Base-by-base conservation (phyloP, 2,113 vertebrate species). In the Tenebrosternarchus preto region DNA sequence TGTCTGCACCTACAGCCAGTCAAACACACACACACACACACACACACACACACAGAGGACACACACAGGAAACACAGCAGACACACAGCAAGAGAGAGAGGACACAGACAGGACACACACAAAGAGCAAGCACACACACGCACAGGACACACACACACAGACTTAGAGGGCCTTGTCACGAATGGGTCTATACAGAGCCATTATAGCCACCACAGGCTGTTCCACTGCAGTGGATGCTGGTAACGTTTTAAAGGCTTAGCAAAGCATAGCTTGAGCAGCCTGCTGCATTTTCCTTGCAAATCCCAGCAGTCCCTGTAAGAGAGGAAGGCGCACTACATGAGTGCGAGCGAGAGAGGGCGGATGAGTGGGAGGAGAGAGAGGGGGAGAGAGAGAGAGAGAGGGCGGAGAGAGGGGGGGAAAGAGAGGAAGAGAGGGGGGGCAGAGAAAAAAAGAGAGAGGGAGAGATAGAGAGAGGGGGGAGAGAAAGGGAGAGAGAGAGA, bases 401-500 rank as follows among this genome's bases (percentile, higher is more conserved):
- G 19, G 16, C 16, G 5, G 5, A 15, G 19, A 15, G 5, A 4
- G 5, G 46, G 36, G 17, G 11, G n/a, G 57, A 17, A 29, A 9
- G 11, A 25, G 55, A 69, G 25, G 36, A 56, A 17, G 36, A 50
- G 33, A 16, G 17, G 53, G 19, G 12, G 11, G 8, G 24, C 22
- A 33, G 1, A 53, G 24, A 1, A 2, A 31, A 16, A 39, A 67
- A 24, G 8, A 27, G 19, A 66, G 20, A 31, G 56, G 43, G 36
- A 24, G 16, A 67, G 57, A 50, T 63, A 74, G 68, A 59, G 66
- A 70, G 60, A 11, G 60, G 24, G 2, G 22, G 22, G 59, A 16
- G 73, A 39, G 55, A 6, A 25, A 86, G 92, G 86, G 82, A 77
- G 86, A n/a, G n/a, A n/a, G n/a, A n/a, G n/a, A n/a, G n/a, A n/a